Percentiles rank a stretch among this genome's conserved stretches.
These are phyloP conservation scores for Lanius ludovicianus DNA, from an alignment of 2,113 vertebrate genomes.

Conservation along the genomic window DNA sequence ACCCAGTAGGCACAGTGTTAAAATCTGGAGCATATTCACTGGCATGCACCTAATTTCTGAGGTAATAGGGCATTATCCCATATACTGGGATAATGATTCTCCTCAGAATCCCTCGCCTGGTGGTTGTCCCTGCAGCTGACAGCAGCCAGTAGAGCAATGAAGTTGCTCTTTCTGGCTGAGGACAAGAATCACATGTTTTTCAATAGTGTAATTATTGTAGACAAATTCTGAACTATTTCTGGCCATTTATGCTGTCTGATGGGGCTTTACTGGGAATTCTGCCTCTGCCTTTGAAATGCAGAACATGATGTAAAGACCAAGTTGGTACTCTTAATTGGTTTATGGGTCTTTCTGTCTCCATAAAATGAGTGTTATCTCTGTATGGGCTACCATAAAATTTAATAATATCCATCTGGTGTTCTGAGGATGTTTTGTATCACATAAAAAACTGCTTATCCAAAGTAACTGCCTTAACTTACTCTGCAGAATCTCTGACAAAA, in stretches of 20 bases:
- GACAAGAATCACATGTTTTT: neutral
- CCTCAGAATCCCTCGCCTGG: neutral
- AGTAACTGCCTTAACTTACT: neutral
- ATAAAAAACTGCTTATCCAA: neutral
- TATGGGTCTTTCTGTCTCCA: neutral
- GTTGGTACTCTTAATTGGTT: neutral
- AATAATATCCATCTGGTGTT: neutral
- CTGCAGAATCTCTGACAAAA: neutral
- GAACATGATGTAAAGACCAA: neutral
- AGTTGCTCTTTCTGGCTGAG: neutral
- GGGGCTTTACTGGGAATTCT: neutral
- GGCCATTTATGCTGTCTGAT: neutral
- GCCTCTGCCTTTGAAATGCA: neutral
- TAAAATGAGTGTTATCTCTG: conserved; percentile 2
- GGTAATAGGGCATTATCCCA: neutral
- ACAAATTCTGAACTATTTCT: neutral
- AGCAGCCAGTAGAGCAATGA: neutral
- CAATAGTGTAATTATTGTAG: neutral
- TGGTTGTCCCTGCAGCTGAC: neutral
- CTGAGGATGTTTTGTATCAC: neutral
- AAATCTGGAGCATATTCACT: neutral
- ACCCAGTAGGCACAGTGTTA: neutral
- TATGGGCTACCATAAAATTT: neutral
- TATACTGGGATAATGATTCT: neutral
- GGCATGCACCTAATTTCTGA: neutral